Percentiles rank a stretch among this genome's conserved stretches.
phyloP scores from a whole-genome alignment of 92 coral and sea anemone species.

The Umimayanthus chanpuru region DNA sequence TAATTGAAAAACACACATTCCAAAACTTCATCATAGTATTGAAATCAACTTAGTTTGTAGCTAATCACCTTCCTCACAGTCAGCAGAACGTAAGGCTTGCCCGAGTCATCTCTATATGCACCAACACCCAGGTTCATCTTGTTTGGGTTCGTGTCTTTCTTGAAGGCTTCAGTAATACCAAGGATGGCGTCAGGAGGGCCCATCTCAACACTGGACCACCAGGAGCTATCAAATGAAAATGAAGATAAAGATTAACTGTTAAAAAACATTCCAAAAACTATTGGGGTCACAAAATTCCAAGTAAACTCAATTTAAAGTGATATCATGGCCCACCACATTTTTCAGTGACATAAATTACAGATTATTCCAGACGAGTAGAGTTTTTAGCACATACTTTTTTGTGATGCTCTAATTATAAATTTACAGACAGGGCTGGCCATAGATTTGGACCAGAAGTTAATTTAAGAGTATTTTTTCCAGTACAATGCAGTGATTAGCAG shows the following conservation, averaged over 20 bases:
- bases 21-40: not conserved
- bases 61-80: slow-evolving; percentile 79
- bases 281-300: too few relatives aligned
- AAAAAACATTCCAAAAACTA: not conserved
- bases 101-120: slow-evolving; percentile 94
- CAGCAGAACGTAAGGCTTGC: slow-evolving; percentile 98
- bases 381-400: too few relatives aligned
- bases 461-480: too few relatives aligned
- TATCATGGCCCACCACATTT: too few relatives aligned
- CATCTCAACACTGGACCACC: slow-evolving; percentile 98
- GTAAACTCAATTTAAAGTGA: too few relatives aligned
- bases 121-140: slow-evolving; percentile 98
- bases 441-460: too few relatives aligned
- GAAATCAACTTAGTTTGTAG: not conserved
- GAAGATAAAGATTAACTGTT: not conserved
- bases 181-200: slow-evolving; percentile 99
- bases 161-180: slow-evolving; percentile 96
- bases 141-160: slow-evolving; percentile 87
- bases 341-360: too few relatives aligned
- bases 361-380: too few relatives aligned
- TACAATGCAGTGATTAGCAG: too few relatives aligned
- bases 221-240: slow-evolving; percentile 49
- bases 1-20: too few relatives aligned
- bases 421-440: too few relatives aligned
- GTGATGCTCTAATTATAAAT: too few relatives aligned